These are phyloP conservation scores for Tokudaia muenninki DNA, from an alignment of 2,797 vertebrate genomes.

Conservation along the genomic window DNA sequence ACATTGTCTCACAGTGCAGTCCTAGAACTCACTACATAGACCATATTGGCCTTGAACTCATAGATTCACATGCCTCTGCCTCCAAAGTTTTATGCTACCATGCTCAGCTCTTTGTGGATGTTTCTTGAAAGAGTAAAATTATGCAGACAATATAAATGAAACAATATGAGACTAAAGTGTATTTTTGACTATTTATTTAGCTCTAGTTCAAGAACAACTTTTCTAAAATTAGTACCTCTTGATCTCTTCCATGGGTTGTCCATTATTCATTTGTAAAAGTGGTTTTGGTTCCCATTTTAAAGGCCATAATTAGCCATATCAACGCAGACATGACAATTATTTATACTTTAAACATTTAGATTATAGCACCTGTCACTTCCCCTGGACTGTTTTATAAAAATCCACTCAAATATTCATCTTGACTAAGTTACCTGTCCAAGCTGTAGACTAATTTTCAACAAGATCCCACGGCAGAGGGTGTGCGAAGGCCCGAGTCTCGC, in stretches of 20 bases:
- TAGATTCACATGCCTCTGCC: background rate
- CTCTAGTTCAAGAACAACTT: conserved; percentile 20
- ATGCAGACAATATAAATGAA: conserved; percentile 32
- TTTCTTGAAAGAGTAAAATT: background rate
- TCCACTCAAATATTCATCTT: conserved; percentile 15
- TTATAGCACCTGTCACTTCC: background rate
- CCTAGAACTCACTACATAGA: background rate
- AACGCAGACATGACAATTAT: conserved; percentile 12
- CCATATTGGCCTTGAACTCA: background rate
- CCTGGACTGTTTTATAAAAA: conserved; percentile 28
- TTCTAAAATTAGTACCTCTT: conserved; percentile 38
- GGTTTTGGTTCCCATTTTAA: conserved; percentile 18
- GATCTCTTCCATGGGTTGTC: background rate
- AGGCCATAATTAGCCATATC: background rate
- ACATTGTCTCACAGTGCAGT: background rate
- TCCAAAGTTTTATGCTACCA: background rate
- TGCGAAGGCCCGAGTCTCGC: background rate
- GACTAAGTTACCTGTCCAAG: background rate
- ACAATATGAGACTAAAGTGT: background rate
- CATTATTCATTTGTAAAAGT: background rate
- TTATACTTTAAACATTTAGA: conserved; percentile 37
- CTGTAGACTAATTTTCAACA: background rate
- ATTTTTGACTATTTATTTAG: conserved; percentile 27
- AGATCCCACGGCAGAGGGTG: conserved; percentile 42
- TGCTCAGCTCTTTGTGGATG: background rate